phyloP scores from a whole-genome alignment of 1,140 invertebrate species.

The Drosophila obscura region DNA sequence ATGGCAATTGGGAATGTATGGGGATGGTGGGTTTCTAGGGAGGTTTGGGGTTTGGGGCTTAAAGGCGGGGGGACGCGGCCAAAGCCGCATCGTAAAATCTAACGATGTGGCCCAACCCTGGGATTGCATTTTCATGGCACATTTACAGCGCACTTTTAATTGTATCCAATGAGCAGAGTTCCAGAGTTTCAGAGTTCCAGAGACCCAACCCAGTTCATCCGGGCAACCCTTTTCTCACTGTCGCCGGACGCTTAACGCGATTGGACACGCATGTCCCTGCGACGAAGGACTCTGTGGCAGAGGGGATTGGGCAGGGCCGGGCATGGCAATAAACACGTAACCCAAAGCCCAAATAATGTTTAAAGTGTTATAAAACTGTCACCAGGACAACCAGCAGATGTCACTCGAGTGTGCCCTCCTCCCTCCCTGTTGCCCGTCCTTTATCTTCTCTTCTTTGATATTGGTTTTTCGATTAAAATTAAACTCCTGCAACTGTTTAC shows the following conservation, averaged over 20 bases:
- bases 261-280: constrained; percentile 77
- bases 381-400: constrained; percentile 75
- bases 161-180: constrained; percentile 57
- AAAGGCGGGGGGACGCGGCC: too few relatives aligned
- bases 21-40: not conserved
- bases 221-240: constrained; percentile 56
- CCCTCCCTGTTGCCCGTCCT: too few relatives aligned
- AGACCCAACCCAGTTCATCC: constrained; percentile 17
- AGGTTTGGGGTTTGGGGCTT: not conserved
- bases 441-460: constrained; percentile 36
- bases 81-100: constrained; percentile 75
- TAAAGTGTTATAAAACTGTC: constrained; percentile 79
- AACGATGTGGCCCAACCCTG: constrained; percentile 71
- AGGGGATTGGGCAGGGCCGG: not conserved
- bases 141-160: constrained; percentile 78
- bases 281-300: not conserved
- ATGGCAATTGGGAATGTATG: not conserved
- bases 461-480: constrained; percentile 63
- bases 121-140: constrained; percentile 73
- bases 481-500: too few relatives aligned
- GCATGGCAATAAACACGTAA: constrained; percentile 75
- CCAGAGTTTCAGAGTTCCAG: too few relatives aligned
- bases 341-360: constrained; percentile 63
- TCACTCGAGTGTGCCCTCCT: constrained; percentile 35
- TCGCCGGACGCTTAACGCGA: constrained; percentile 55